phyloP scores from a whole-genome alignment of 2,888 invertebrate genomes.

The Drosophila parthenogenetica region DNA sequence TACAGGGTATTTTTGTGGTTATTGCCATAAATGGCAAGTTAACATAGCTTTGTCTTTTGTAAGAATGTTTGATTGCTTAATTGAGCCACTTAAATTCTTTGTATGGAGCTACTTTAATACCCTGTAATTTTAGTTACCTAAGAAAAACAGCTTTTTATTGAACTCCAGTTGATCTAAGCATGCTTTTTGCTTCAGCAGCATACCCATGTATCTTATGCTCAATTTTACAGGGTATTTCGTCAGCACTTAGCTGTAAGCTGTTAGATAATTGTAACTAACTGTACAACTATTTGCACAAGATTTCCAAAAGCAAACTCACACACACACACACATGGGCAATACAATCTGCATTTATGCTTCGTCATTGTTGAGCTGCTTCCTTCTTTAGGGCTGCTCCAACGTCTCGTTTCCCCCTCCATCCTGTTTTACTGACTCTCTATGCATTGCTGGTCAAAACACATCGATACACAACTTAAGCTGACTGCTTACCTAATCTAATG shows the following conservation, averaged over 20 bases:
- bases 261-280: slow-evolving; percentile 4
- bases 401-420: background rate
- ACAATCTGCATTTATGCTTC: slow-evolving; percentile 21
- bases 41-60: too few species aligned
- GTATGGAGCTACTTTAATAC: background rate
- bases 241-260: background rate
- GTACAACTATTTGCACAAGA: slow-evolving; percentile 12
- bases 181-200: background rate
- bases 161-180: too few species aligned
- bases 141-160: too few species aligned
- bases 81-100: too few species aligned
- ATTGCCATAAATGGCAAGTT: background rate
- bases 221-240: slow-evolving; percentile 8
- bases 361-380: slow-evolving; percentile 2
- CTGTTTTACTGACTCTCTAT: slow-evolving; percentile 16
- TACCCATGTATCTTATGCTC: background rate
- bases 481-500: slow-evolving; percentile 28
- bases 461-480: slow-evolving; percentile 37
- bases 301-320: slow-evolving; percentile 11
- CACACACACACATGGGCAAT: background rate
- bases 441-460: slow-evolving; percentile 30
- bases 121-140: background rate
- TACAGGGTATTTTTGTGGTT: background rate
- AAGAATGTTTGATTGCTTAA: too few species aligned
- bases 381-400: background rate